Conservation (phyloP, 2,797 vertebrate species). For the Malurus leucopterus region DNA sequence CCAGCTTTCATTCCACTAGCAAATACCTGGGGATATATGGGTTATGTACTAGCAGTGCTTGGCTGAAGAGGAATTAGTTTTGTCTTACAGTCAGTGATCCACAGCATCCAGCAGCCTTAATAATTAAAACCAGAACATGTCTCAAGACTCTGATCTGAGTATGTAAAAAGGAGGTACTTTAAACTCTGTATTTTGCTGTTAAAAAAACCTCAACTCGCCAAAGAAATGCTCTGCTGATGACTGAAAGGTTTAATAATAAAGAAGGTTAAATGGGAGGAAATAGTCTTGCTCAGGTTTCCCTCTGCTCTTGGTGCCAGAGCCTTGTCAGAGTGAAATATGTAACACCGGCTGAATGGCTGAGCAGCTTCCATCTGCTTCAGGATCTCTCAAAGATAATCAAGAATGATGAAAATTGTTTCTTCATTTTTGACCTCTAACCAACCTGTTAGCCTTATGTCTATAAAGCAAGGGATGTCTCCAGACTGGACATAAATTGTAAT, state of each 20-base stretch:
- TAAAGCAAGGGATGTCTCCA: conserved; percentile 55
- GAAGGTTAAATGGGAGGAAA: conserved; percentile 49
- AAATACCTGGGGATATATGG: conserved; percentile 27
- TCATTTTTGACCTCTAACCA: conserved; percentile 66
- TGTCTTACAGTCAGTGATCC: conserved; percentile 32
- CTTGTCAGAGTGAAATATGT: conserved; percentile 68
- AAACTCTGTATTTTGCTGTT: conserved; percentile 12
- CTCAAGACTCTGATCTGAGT: conserved; percentile 1
- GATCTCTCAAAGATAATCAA: conserved; percentile 65
- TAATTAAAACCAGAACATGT: conserved; percentile 46
- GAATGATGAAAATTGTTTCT: conserved; percentile 69
- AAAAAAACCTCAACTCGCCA: neutral
- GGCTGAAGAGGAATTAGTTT: conserved; percentile 52
- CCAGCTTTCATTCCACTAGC: neutral
- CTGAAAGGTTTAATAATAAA: conserved; percentile 51
- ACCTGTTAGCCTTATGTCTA: conserved; percentile 58
- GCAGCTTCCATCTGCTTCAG: conserved; percentile 65
- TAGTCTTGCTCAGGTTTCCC: conserved; percentile 47
- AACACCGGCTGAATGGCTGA: conserved; percentile 54
- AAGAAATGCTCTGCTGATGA: conserved; percentile 20
- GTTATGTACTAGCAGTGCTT: conserved; percentile 9
- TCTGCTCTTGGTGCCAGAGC: conserved; percentile 44
- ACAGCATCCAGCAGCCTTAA: conserved; percentile 21
- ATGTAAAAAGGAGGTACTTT: neutral
- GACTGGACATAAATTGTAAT: conserved; percentile 59